phyloP scores from a whole-genome alignment of 2,888 invertebrate genomes.

The Caenorhabditis panamensis region DNA sequence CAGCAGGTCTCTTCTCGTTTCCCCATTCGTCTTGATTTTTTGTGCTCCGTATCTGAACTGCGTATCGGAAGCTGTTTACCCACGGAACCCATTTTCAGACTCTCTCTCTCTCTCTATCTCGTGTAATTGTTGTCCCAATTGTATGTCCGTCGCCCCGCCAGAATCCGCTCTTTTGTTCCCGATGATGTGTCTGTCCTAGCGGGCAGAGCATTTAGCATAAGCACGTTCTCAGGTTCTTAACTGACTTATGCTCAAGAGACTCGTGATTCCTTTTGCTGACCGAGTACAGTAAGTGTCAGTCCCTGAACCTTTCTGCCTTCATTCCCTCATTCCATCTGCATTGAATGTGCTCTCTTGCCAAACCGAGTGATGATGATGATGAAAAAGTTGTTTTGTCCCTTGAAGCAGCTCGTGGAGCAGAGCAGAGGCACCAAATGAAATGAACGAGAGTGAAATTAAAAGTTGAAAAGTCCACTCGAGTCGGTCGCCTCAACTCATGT shows the following conservation, averaged over 20 bases:
- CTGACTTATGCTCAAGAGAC: too few relatives aligned
- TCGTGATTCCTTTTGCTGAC: too few relatives aligned
- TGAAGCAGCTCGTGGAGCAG: too few relatives aligned
- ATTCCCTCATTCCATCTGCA: not conserved
- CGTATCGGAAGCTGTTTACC: slow-evolving; percentile 5
- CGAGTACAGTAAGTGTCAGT: too few relatives aligned
- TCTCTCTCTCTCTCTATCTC: too few relatives aligned
- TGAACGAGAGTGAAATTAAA: too few relatives aligned
- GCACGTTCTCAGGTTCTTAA: too few relatives aligned
- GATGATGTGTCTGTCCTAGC: not conserved
- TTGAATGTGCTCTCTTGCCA: not conserved
- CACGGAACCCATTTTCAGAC: slow-evolving; percentile 6
- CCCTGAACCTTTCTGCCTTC: too few relatives aligned
- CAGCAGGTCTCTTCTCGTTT: too few relatives aligned
- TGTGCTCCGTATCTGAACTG: not conserved
- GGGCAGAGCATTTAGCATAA: too few relatives aligned
- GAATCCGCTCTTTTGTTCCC: not conserved
- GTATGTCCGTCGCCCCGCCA: not conserved
- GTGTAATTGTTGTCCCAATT: slow-evolving; percentile 1
- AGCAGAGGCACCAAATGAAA: too few relatives aligned
- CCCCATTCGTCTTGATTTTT: too few relatives aligned
- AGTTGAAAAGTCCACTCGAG: not conserved
- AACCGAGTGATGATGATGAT: not conserved
- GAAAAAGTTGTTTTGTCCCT: not conserved
- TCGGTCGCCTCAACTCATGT: not conserved